Conservation (phyloP, 2,113 vertebrate genomes). For the Emydocephalus ijimae region DNA sequence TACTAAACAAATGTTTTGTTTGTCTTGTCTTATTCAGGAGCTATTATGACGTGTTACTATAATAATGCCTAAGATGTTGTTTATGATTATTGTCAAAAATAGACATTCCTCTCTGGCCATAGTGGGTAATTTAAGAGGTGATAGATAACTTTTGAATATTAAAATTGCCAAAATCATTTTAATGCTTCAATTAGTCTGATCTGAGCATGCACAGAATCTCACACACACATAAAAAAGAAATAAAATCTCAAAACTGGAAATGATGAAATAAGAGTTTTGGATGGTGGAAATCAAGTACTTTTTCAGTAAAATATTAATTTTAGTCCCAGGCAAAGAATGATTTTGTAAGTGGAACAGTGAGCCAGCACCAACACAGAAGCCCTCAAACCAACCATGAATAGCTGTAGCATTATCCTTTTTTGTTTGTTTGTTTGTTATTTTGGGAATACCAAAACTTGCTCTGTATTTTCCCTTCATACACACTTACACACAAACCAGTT, state of each 20-base stretch:
- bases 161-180: background rate
- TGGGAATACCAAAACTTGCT: background rate
- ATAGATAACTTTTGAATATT: background rate
- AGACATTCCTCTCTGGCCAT: background rate
- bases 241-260: background rate
- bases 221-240: background rate
- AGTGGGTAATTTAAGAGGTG: background rate
- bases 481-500: background rate
- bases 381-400: background rate
- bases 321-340: background rate
- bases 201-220: background rate
- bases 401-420: background rate
- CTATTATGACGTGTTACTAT: slow-evolving; percentile 29
- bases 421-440: background rate
- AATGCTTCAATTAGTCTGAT: background rate
- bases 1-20: background rate
- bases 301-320: background rate
- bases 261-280: background rate
- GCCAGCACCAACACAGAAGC: too few species aligned
- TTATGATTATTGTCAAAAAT: slow-evolving; percentile 24
- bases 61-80: slow-evolving; percentile 40
- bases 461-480: rapidly evolving
- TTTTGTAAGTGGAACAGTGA: background rate
- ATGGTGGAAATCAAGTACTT: background rate
- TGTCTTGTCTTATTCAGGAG: slow-evolving; percentile 27